Percentiles rank a stretch among this genome's conserved stretches.
phyloP scores from a whole-genome alignment of 2,888 invertebrate genomes.

The Pterobdella sp. region DNA sequence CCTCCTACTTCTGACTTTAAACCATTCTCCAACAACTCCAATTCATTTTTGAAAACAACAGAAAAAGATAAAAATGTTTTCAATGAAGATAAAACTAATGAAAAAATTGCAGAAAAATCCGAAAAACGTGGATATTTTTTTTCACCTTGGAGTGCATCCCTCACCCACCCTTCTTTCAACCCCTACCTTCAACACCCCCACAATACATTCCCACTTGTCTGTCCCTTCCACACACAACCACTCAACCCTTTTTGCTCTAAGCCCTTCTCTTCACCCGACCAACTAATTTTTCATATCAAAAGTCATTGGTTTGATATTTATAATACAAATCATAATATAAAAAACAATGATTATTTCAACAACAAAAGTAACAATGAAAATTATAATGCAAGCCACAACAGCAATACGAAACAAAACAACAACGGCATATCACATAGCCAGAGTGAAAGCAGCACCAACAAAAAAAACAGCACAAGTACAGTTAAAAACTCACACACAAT shows the following conservation, averaged over 20 bases:
- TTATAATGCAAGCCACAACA: background rate
- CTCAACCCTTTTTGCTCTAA: constrained; percentile 20
- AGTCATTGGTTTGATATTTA: constrained; percentile 20
- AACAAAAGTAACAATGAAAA: background rate
- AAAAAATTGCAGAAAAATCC: background rate
- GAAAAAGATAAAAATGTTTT: background rate
- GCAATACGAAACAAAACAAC: background rate
- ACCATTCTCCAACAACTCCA: constrained; percentile 6
- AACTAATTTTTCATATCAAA: constrained; percentile 15
- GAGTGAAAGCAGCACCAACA: background rate
- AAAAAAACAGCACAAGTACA: no score
- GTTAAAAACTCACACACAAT: no score
- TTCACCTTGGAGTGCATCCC: background rate
- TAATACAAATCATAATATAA: no score
- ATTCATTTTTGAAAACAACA: background rate
- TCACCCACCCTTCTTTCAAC: constrained; percentile 3
- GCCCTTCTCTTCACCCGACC: constrained; percentile 3
- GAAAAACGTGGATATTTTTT: background rate
- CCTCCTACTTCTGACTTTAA: background rate
- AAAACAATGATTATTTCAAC: constrained; percentile 8
- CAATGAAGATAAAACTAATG: background rate
- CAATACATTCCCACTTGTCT: background rate
- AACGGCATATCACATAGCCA: background rate
- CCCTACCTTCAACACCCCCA: constrained; percentile 11
- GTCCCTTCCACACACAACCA: constrained; percentile 20